phyloP scores from a whole-genome alignment of 2,113 vertebrate genomes.

The Oriolus oriolus region DNA sequence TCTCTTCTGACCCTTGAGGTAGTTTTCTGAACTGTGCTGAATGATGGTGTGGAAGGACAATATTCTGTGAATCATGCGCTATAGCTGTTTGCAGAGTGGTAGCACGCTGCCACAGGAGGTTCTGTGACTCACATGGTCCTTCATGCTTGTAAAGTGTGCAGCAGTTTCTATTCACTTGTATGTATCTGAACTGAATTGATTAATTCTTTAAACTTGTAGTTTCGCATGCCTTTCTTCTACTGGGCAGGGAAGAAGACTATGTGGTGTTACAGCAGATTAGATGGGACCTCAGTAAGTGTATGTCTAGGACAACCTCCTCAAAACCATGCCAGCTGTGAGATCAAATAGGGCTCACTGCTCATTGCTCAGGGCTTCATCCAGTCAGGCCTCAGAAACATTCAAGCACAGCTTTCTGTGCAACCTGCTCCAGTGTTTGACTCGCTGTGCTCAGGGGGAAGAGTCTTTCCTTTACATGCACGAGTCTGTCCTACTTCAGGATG shows the following conservation, averaged over 20 bases:
- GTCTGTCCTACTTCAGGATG: not conserved
- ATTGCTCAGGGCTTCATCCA: not conserved
- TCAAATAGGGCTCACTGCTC: not conserved
- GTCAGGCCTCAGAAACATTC: not conserved
- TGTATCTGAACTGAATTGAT: not conserved
- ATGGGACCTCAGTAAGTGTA: not conserved
- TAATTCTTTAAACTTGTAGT: not conserved
- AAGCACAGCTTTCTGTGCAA: not conserved
- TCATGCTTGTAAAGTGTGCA: not conserved
- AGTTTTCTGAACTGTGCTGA: not conserved
- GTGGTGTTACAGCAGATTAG: not conserved
- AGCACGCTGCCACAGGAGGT: accelerated
- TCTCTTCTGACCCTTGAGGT: not conserved
- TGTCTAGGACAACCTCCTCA: not conserved
- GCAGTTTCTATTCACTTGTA: not conserved
- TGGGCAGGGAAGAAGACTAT: not conserved
- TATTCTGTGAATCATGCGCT: not conserved
- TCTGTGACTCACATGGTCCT: not conserved
- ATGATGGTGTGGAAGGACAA: not conserved
- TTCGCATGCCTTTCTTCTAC: not conserved
- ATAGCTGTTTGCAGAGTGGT: not conserved
- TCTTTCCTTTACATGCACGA: not conserved
- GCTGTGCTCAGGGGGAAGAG: not conserved
- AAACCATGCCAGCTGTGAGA: not conserved
- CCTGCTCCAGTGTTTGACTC: not conserved